Percentiles rank a stretch among this genome's conserved stretches.
These are phyloP conservation scores for Tenualosa thibaudeaui DNA, from an alignment of 2,797 vertebrate species.

Conservation along the genomic window DNA sequence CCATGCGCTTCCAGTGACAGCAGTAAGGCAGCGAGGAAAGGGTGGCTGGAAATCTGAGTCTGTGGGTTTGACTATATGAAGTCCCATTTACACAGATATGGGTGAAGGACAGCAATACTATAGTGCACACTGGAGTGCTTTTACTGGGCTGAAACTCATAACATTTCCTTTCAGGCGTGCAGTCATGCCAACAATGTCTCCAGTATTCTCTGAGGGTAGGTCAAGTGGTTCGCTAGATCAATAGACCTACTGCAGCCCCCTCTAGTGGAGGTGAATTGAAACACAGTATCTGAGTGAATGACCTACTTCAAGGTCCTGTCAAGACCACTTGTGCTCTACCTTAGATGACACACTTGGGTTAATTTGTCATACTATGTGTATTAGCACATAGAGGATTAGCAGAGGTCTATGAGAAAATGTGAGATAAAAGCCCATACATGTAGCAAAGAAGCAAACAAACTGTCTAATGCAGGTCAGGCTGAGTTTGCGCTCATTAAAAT, in stretches of 20 bases:
- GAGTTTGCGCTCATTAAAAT: background rate
- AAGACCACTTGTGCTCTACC: background rate
- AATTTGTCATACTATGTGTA: background rate
- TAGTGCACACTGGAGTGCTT: background rate
- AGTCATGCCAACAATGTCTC: background rate
- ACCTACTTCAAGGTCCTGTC: constrained; percentile 19
- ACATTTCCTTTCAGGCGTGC: background rate
- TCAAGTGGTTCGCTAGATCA: background rate
- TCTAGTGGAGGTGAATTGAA: background rate
- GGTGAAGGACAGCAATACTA: background rate
- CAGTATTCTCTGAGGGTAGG: background rate
- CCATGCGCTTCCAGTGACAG: background rate
- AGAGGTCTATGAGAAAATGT: background rate
- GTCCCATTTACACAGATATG: background rate
- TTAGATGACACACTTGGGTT: background rate
- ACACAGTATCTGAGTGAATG: background rate
- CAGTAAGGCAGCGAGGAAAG: background rate
- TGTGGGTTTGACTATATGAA: background rate
- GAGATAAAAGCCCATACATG: background rate
- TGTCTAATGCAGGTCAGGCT: no score
- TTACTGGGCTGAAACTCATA: background rate
- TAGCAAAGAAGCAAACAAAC: background rate
- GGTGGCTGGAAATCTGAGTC: background rate
- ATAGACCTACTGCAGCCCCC: background rate
- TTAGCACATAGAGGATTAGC: background rate